phyloP scores from a whole-genome alignment of 2,797 vertebrate species.

The Potorous gilbertii region DNA sequence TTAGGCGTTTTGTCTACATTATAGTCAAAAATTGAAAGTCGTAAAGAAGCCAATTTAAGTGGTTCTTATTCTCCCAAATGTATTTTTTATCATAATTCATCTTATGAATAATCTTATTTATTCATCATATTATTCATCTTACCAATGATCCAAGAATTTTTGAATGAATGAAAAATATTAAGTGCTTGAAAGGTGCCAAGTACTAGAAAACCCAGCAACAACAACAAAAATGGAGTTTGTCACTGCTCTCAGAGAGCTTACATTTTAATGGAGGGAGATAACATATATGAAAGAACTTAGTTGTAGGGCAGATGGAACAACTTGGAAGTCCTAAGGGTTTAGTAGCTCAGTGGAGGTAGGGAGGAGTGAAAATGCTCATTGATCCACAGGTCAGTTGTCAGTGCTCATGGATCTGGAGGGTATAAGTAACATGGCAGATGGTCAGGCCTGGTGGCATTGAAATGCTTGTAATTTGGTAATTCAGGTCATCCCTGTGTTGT shows the following conservation, averaged over 20 bases:
- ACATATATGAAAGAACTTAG: neutral
- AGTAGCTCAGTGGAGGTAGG: neutral
- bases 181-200: neutral
- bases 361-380: neutral
- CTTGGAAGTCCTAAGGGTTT: neutral
- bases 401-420: neutral
- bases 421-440: neutral
- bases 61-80: neutral
- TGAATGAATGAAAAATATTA: neutral
- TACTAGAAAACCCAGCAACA: neutral
- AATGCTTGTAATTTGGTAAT: neutral
- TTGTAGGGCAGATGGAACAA: neutral
- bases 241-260: neutral
- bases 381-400: neutral
- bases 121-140: no score
- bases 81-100: neutral
- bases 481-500: neutral
- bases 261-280: neutral
- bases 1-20: neutral
- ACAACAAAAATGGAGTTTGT: neutral
- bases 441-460: neutral
- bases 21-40: neutral
- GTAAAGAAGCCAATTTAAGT: neutral
- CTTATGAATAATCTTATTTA: no score
- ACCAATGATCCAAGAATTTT: neutral